Base-by-base conservation (phyloP, 2,888 invertebrate species). In the Seira sanloemensis region DNA sequence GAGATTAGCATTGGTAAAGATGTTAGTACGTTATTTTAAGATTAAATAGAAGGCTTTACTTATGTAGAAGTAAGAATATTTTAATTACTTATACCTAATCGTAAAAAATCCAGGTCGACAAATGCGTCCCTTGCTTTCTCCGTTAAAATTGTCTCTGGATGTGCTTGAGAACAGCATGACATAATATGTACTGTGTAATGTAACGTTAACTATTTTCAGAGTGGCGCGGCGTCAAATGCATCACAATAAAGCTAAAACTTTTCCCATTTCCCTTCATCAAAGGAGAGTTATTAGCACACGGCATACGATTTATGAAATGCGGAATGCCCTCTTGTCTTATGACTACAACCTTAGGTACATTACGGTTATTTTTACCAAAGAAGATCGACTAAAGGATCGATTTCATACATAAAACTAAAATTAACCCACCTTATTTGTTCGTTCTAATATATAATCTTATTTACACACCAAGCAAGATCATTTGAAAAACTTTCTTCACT, bases 221-320 rank as follows among this genome's bases (percentile, higher is more conserved):
- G 16, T 50, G 66, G 26, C 68, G 27, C n/a, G n/a, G 67, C 50
- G 54, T 65, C 58, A 67, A 50, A 21, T 68, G 23, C 71, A n/a
- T n/a, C n/a, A n/a, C n/a, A n/a, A n/a, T n/a, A n/a, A n/a, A n/a
- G n/a, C n/a, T n/a, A n/a, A 54, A 85, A 85, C 80, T 85, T 85
- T 85, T 76, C 26, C 80, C 81, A 85, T 85, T 85, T 78, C 73
- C 77, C 54, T 81, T 80, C 74, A 85, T 81, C 85, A 85, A 74
- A 77, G 62, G 62, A 80, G 66, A 85, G 80, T 78, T 73, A 78
- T 77, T 78, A 74, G 62, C 77, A 77, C 73, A 37, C 27, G 74
- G 73, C n/a, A n/a, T n/a, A n/a, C n/a, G n/a, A n/a, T n/a, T n/a
- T n/a, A n/a, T n/a, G n/a, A n/a, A n/a, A n/a, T n/a, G n/a, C n/a